phyloP scores from a whole-genome alignment of 2,113 vertebrate genomes.

The Rynchops niger region DNA sequence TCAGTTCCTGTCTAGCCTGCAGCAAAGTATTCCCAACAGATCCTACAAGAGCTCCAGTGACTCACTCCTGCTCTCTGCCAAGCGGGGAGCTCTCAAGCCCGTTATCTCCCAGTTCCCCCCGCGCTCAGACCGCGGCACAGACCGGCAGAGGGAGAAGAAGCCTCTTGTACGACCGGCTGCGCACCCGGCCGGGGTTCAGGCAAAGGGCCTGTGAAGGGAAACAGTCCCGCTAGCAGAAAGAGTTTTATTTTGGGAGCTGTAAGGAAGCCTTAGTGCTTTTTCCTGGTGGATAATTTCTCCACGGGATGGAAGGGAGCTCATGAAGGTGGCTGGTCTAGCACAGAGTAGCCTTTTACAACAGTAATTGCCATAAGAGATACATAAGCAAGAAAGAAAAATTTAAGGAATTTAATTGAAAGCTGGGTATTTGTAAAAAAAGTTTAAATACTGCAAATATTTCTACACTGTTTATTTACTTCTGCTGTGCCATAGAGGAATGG shows the following conservation, averaged over 20 bases:
- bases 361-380: background rate
- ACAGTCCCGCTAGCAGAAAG: background rate
- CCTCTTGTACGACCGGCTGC: background rate
- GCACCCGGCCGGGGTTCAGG: background rate
- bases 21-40: background rate
- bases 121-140: background rate
- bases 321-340: background rate
- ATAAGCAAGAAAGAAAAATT: background rate
- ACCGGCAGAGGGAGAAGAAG: background rate
- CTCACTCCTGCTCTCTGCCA: background rate
- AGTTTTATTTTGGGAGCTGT: slow-evolving; percentile 13
- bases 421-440: background rate
- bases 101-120: background rate
- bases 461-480: background rate
- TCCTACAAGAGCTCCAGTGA: background rate
- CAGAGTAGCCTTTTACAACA: background rate
- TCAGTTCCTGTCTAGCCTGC: background rate
- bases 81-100: background rate
- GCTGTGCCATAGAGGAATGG: background rate
- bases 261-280: slow-evolving; percentile 29
- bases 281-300: background rate
- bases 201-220: slow-evolving; percentile 60
- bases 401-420: background rate
- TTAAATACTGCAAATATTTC: background rate
- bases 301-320: background rate